These are phyloP conservation scores for Phalacrocorax aristotelis DNA, from an alignment of 2,113 vertebrate genomes.

Conservation along the genomic window DNA sequence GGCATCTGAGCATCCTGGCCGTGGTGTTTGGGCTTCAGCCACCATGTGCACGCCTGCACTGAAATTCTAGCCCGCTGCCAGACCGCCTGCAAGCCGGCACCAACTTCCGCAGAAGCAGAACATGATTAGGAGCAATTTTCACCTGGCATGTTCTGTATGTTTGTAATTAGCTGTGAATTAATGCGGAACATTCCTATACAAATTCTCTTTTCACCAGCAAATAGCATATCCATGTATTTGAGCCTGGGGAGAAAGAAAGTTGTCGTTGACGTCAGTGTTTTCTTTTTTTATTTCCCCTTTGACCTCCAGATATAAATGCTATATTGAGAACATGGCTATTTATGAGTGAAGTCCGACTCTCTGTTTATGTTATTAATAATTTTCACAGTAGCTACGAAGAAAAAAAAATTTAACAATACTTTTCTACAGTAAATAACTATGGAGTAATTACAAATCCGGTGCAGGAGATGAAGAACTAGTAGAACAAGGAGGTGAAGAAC, in stretches of 20 bases:
- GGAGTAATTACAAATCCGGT: background rate
- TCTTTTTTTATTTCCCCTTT: background rate
- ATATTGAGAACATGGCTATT: background rate
- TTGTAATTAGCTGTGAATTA: conserved; percentile 19
- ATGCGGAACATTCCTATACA: background rate
- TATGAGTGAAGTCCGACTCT: background rate
- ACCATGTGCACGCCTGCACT: accelerated
- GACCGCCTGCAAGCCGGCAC: background rate
- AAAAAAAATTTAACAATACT: background rate
- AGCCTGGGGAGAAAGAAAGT: background rate
- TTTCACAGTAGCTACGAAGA: background rate
- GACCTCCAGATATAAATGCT: background rate
- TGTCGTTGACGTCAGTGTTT: background rate
- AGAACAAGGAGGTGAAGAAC: background rate
- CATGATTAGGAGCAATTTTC: conserved; percentile 13
- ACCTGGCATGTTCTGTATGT: background rate
- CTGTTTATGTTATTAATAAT: background rate
- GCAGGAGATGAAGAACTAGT: background rate
- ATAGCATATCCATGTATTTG: background rate
- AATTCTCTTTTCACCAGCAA: background rate
- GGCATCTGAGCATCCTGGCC: background rate
- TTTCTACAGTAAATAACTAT: background rate
- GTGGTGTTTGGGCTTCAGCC: background rate
- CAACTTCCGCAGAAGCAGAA: background rate
- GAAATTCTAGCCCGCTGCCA: background rate